A percentile compares a stretch with the other conserved stretches of the same genome.
Evolutionary conservation across 2,888 invertebrate genomes (phyloP).

Genomic region (Charanyca ferruginea): DNA sequence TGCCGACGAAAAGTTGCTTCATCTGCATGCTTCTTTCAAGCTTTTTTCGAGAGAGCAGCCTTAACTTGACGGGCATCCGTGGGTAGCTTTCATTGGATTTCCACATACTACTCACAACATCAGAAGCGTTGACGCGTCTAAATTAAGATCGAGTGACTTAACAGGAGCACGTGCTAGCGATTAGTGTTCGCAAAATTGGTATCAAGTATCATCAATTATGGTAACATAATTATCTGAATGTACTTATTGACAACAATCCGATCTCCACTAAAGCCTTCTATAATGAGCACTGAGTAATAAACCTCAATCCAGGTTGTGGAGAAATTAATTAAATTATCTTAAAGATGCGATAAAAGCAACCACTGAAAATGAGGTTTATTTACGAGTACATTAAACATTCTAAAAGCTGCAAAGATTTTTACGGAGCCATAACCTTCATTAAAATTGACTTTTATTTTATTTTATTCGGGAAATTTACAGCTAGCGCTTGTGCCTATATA

Average conservation of each 20-base stretch:
- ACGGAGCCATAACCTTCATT: too few relatives aligned
- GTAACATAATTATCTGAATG: constrained; percentile 21
- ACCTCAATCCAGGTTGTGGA: neutral
- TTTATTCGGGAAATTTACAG: too few relatives aligned
- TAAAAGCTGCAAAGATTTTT: too few relatives aligned
- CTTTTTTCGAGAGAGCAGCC: too few relatives aligned
- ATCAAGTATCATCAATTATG: constrained; percentile 41
- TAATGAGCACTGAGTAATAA: neutral
- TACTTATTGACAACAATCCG: constrained; percentile 7
- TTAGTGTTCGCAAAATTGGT: constrained; percentile 35
- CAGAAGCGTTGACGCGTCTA: neutral
- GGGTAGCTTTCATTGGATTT: too few relatives aligned
- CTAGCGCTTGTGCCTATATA: too few relatives aligned
- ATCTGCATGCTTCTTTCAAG: too few relatives aligned
- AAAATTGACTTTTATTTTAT: too few relatives aligned
- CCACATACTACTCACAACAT: neutral
- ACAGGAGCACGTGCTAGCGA: neutral
- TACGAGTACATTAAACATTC: too few relatives aligned
- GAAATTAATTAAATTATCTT: neutral
- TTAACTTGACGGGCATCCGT: too few relatives aligned
- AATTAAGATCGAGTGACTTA: constrained; percentile 12
- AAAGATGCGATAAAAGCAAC: neutral
- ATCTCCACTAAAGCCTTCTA: constrained; percentile 5
- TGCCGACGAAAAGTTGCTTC: too few relatives aligned
- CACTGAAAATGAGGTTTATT: too few relatives aligned